Evolutionary conservation across 1,140 invertebrate genomes (phyloP).

Genomic region (Drosophila watanabei): DNA sequence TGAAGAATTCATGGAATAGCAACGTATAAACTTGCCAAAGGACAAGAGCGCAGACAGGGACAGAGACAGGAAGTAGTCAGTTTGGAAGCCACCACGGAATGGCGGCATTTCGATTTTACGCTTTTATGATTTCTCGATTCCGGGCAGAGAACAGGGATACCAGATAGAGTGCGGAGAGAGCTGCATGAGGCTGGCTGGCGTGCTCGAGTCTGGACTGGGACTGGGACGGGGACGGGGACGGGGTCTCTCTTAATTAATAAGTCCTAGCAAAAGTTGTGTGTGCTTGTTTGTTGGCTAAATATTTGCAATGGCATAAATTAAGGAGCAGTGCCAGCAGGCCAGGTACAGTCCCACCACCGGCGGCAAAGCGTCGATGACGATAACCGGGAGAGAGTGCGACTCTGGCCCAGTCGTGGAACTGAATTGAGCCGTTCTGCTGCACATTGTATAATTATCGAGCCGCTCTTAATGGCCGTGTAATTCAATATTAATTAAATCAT

Average conservation of each 20-base stretch:
- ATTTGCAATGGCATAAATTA: conserved; percentile 79
- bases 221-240: background rate
- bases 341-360: conserved; percentile 67
- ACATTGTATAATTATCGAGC: conserved; percentile 74
- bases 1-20: background rate
- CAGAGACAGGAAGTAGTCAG: conserved; percentile 64
- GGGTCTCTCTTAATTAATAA: conserved; percentile 77
- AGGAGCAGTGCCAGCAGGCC: conserved; percentile 17
- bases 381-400: conserved; percentile 17
- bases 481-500: conserved; percentile 83
- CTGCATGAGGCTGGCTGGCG: conserved; percentile 12
- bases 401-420: conserved; percentile 41
- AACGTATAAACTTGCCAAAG: background rate
- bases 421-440: conserved; percentile 52
- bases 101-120: conserved; percentile 80
- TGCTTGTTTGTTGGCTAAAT: conserved; percentile 75
- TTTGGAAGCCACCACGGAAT: conserved; percentile 75
- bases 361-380: conserved; percentile 39
- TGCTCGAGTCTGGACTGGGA: conserved; percentile 3
- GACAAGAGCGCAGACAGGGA: conserved; percentile 6
- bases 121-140: conserved; percentile 83
- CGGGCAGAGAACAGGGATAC: conserved; percentile 1
- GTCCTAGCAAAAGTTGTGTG: conserved; percentile 47
- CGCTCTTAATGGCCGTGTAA: conserved; percentile 57
- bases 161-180: conserved; percentile 5